Evolutionary conservation across 2,888 invertebrate genomes (phyloP).

Genomic region (Xestoiulus laeticollis): DNA sequence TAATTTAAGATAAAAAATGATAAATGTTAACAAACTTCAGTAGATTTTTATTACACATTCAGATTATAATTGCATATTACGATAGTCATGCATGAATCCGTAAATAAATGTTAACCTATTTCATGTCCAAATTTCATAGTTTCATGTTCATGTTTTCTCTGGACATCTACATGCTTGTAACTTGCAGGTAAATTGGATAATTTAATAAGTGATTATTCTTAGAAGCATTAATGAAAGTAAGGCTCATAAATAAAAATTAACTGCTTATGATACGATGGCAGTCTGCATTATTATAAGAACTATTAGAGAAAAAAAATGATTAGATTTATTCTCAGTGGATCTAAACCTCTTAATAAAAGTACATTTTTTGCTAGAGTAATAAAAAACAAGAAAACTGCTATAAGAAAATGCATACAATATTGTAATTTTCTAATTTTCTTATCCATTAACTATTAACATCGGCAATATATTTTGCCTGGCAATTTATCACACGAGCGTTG

Average conservation of each 20-base stretch:
- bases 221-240: not conserved
- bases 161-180: not conserved
- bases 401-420: not conserved
- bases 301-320: not conserved
- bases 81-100: no score
- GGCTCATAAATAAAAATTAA: not conserved
- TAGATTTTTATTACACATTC: no score
- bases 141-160: no score
- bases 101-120: no score
- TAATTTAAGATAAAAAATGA: no score
- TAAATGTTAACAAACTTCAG: no score
- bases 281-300: not conserved
- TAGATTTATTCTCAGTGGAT: slow-evolving; percentile 26
- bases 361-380: not conserved
- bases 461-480: not conserved
- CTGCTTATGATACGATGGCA: no score
- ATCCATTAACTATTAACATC: slow-evolving; percentile 4
- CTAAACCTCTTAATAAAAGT: not conserved
- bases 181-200: not conserved
- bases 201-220: not conserved
- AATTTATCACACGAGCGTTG: not conserved
- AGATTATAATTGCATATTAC: no score
- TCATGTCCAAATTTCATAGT: no score
- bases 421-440: slow-evolving; percentile 26
- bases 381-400: not conserved